Evolutionary conservation across 2,888 invertebrate genomes (phyloP), one percentile per base, ranked within the genome.

Genomic region (Anoplius nigerrimus): DNA sequence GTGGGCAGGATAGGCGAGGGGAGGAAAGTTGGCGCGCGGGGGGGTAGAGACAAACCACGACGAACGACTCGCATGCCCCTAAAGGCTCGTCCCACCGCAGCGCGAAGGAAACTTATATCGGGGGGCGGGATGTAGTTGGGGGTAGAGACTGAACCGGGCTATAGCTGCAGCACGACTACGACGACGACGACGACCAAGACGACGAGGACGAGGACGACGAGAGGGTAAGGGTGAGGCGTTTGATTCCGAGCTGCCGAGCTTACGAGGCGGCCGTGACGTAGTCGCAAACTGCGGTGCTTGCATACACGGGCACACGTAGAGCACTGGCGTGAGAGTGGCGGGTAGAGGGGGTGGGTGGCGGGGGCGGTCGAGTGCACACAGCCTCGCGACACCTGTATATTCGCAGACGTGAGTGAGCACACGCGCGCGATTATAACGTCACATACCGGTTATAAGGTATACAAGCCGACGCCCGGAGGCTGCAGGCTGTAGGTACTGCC

Each of bases 391-490:
- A 56, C 57, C 58, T 22, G 60, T 27, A 69, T 62, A 64, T 60
- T 34, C 59, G 61, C 65, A 64, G 34, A 61, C 63, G 60, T 56
- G 54, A 60, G 51, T 48, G 48, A 34, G 43, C 48, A 53, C 57
- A 52, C 55, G 72, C 69, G 73, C 78, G 71, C 79, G 82, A 82
- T 84, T 84, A 83, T 79, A 83, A 83, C 80, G 78, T 84, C 82
- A 81, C 82, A 83, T 83, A 79, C 79, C 71, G 76, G 82, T 80
- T 80, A 66, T 80, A 84, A 82, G 82, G 76, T 82, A 81, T 71
- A 82, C 76, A 76, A 81, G 77, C 75, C 76, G 74, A 68, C 75
- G 76, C 65, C 65, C 70, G 63, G 68, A 71, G 74, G 68, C 68
- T 67, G 72, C 65, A 48, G 48, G 48, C 51, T 71, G 48, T 45